Percentiles rank a stretch among this genome's conserved stretches.
Conservation (phyloP, 30 jellyfish, hydroid and myxozoan species). For the Chironex yamaguchii region DNA sequence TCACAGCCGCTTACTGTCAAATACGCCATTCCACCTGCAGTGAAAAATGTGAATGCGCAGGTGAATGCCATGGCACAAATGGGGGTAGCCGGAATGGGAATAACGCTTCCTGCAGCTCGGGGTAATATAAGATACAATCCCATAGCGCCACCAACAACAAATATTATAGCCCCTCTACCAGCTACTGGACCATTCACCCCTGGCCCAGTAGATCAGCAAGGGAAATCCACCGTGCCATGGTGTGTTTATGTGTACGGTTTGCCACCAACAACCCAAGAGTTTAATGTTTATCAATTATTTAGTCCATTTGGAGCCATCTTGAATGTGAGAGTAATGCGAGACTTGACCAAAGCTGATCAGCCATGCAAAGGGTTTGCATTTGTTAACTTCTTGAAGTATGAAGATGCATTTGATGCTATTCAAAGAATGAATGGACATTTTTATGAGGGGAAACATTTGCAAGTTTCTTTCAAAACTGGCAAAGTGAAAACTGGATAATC, state of each 20-base stretch:
- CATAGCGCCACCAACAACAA: constrained; percentile 50
- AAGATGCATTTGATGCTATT: constrained; percentile 94
- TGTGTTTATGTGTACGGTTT: constrained; percentile 91
- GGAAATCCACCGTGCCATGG: constrained; percentile 77
- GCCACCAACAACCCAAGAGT: constrained; percentile 91
- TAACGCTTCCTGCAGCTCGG: constrained; percentile 21
- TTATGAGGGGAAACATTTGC: constrained; percentile 90
- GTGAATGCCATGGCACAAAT: constrained; percentile 28
- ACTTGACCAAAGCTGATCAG: constrained; percentile 85
- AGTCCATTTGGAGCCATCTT: constrained; percentile 99
- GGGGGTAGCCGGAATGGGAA: constrained; percentile 37
- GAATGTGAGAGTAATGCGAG: constrained; percentile 93
- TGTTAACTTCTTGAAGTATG: constrained; percentile 83
- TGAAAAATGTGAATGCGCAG: constrained; percentile 77
- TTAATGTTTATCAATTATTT: constrained; percentile 86
- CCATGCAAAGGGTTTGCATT: constrained; percentile 99
- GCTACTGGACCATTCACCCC: constrained; percentile 76
- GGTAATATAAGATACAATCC: constrained; percentile 83
- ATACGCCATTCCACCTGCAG: constrained; percentile 98
- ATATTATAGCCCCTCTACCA: constrained; percentile 59
- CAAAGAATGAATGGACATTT: constrained; percentile 74
- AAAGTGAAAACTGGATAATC: too few species aligned
- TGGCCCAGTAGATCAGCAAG: constrained; percentile 63
- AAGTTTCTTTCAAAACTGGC: constrained; percentile 88
- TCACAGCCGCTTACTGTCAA: constrained; percentile 84